Conservation (phyloP, 2,113 vertebrate species). For the Pollachius pollachius region DNA sequence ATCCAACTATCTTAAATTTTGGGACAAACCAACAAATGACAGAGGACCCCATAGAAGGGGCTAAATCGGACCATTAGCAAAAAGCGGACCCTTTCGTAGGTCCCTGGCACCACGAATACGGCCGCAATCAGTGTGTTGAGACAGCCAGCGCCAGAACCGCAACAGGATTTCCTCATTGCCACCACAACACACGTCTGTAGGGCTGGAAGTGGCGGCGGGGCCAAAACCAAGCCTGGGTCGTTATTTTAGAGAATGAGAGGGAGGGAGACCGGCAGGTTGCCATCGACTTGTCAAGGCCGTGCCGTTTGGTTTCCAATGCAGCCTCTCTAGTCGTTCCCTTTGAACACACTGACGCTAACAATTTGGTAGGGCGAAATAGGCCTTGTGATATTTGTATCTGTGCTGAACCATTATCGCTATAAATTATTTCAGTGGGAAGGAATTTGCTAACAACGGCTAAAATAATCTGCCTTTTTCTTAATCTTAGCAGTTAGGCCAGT, state of each 20-base stretch:
- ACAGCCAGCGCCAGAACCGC: constrained; percentile 41
- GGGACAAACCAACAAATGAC: no score
- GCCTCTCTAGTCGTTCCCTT: constrained; percentile 33
- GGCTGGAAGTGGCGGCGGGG: constrained; percentile 38
- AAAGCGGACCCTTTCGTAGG: no score
- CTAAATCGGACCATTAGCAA: no score
- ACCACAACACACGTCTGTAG: constrained; percentile 29
- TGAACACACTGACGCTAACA: constrained; percentile 37
- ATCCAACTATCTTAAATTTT: no score
- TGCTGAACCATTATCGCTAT: background rate
- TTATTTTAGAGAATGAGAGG: constrained; percentile 25
- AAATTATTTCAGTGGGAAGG: no score
- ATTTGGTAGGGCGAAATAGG: constrained; percentile 35
- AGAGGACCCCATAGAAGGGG: no score
- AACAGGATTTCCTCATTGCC: constrained; percentile 59
- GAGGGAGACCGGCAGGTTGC: constrained; percentile 13
- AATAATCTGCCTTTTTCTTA: no score
- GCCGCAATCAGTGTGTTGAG: constrained; percentile 40
- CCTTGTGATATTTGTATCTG: background rate
- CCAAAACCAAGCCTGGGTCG: constrained; percentile 28
- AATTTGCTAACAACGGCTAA: no score
- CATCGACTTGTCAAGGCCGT: constrained; percentile 16
- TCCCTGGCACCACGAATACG: no score
- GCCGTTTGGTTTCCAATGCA: background rate
- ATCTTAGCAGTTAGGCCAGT: no score